Evolutionary conservation across 2,888 invertebrate species (phyloP), one percentile per base, ranked within the genome.

Genomic region (Spilosoma lubricipeda): DNA sequence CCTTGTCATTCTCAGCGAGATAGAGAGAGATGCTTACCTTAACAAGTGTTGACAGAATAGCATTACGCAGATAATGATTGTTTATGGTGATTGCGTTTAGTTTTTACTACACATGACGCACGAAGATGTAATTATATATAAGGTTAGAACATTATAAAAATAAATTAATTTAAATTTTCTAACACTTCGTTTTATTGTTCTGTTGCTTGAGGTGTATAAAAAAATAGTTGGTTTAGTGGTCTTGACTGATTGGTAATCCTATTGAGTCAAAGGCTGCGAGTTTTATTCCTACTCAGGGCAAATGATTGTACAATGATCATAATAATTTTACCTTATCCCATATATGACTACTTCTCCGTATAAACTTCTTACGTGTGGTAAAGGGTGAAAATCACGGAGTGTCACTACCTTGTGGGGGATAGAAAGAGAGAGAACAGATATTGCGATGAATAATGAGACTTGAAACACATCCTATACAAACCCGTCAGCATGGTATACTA

Each of bases 21-120:
- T 33, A 70, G 52, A 69, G 23, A 36, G n/a, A 56, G 56, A 56
- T 11, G 18, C 36, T n/a, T 39, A 59, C 27, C 39, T 56, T 36
- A 36, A 69, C 15, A 4, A 52, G 7, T 39, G 15, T 27, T 59
- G 72, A 70, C 66, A 59, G 13, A 69, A 39, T n/a, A 30, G 39
- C 48, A 59, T 72, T 63, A 56, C 64, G 56, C 70, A 63, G 66
- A 70, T 70, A 78, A 48, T 67, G 59, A 42, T 42, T 39, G 71
- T 74, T 56, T 30, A 73, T 77, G 56, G 33, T 20, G 42, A 56
- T 42, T 20, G 33, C 75, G 70, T 72, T 64, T 30, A 33, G 72
- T 77, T 71, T 56, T 70, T 67, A 63, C 23, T 67, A 67, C 67
- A 42, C 69, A 63, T 79, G 85, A 85, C 84, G 84, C 77, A 80